Conservation (phyloP, 1,140 invertebrate genomes). For the Stratiolaelaps scimitus region DNA sequence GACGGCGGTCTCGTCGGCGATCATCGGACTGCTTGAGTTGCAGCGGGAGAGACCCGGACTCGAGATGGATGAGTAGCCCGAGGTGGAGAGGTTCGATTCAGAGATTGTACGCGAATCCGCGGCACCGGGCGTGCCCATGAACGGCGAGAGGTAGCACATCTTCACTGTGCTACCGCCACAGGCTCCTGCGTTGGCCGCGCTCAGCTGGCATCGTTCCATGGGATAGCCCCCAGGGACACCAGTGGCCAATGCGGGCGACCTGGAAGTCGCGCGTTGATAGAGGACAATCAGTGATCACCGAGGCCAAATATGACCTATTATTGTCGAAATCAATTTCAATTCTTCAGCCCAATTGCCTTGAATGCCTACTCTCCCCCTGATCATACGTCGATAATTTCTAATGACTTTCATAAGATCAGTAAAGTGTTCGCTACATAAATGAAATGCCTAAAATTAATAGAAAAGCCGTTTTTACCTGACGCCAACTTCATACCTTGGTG, state of each 20-base stretch:
- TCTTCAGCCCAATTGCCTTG: no score
- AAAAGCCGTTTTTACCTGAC: conserved; percentile 30
- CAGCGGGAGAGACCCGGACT: conserved; percentile 60
- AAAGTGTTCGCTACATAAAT: no score
- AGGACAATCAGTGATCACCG: no score
- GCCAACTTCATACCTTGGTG: conserved; percentile 33
- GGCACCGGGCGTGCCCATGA: conserved; percentile 51
- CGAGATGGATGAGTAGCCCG: conserved; percentile 67
- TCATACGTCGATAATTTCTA: no score
- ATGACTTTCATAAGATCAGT: no score
- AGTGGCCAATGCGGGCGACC: conserved; percentile 40
- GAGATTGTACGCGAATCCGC: conserved; percentile 55
- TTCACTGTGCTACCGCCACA: neutral
- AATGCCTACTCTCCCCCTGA: no score
- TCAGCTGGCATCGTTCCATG: conserved; percentile 8
- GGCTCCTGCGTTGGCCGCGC: neutral
- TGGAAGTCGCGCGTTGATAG: conserved; percentile 37
- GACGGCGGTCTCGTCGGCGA: conserved; percentile 31
- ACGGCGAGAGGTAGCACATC: conserved; percentile 59
- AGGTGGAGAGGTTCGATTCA: conserved; percentile 63
- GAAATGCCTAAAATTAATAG: no score
- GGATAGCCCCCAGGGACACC: neutral
- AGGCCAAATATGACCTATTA: no score
- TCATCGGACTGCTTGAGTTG: conserved; percentile 58
- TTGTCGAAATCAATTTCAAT: no score